Evolutionary conservation across 2,888 invertebrate species (phyloP).

Genomic region (Odontocerum albicorne): DNA sequence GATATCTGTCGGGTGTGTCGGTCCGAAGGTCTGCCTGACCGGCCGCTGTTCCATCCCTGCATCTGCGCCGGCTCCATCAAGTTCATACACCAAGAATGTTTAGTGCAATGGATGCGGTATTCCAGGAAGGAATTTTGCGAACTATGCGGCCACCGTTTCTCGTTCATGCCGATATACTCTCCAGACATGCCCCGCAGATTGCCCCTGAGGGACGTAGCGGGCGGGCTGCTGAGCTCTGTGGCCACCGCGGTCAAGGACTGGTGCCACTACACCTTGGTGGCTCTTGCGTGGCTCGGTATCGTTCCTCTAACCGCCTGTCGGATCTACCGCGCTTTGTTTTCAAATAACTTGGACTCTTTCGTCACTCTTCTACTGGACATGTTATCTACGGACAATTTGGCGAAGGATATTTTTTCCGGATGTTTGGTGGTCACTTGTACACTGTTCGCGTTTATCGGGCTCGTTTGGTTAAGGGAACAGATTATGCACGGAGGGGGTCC

Average conservation of each 20-base stretch:
- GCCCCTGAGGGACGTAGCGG: conserved; percentile 89
- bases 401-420: conserved; percentile 93
- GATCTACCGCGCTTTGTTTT: conserved; percentile 91
- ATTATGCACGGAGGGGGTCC: conserved; percentile 97
- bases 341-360: conserved; percentile 83
- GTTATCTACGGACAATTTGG: conserved; percentile 89
- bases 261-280: conserved; percentile 96
- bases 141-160: conserved; percentile 95
- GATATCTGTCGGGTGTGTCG: conserved; percentile 98
- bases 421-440: conserved; percentile 97
- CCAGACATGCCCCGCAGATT: conserved; percentile 99
- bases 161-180: conserved; percentile 99
- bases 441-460: conserved; percentile 91
- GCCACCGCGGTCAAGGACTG: conserved; percentile 93
- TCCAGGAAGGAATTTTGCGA: conserved; percentile 99
- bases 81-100: conserved; percentile 98
- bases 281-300: conserved; percentile 95
- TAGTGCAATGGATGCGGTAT: conserved; percentile 99
- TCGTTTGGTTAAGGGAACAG: conserved; percentile 97
- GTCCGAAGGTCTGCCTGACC: conserved; percentile 88
- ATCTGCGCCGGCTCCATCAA: conserved; percentile 99
- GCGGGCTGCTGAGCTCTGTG: conserved; percentile 86
- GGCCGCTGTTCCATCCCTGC: conserved; percentile 96
- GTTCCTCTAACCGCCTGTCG: conserved; percentile 96
- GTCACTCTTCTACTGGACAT: conserved; percentile 89